phyloP scores from a whole-genome alignment of 1,140 invertebrate genomes.

The Reticulitermes speratus region DNA sequence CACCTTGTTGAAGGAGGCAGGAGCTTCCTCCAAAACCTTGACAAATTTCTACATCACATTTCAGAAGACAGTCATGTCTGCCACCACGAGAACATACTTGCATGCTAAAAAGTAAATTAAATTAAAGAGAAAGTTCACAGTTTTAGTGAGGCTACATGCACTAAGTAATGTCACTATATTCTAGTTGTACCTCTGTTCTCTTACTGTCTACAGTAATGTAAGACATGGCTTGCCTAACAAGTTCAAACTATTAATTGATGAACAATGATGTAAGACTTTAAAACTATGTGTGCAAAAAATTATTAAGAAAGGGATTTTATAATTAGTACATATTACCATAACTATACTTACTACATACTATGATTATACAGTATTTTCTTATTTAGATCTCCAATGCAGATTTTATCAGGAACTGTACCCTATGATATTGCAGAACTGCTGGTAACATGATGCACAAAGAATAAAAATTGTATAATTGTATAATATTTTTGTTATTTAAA shows the following conservation, averaged over 20 bases:
- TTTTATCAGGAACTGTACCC: background rate
- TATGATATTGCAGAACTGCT: conserved; percentile 17
- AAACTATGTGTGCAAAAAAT: background rate
- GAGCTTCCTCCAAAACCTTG: no score
- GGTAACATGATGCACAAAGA: background rate
- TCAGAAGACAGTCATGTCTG: no score
- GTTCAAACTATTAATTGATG: background rate
- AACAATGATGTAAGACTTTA: background rate
- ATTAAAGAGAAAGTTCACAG: no score
- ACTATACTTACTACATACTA: background rate
- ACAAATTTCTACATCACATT: no score
- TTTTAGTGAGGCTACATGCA: background rate
- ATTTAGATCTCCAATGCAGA: background rate
- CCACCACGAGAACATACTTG: no score
- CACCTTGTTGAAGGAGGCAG: no score
- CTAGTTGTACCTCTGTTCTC: background rate
- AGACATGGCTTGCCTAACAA: background rate
- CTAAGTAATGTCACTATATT: background rate
- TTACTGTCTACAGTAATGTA: background rate
- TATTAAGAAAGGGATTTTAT: background rate
- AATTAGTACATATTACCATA: background rate
- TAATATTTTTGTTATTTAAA: background rate
- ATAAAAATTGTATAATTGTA: background rate
- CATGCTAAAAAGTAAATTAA: no score
- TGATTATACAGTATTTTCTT: conserved; percentile 13